phyloP scores from a whole-genome alignment of 2,797 vertebrate genomes.

The Emys orbicularis region DNA sequence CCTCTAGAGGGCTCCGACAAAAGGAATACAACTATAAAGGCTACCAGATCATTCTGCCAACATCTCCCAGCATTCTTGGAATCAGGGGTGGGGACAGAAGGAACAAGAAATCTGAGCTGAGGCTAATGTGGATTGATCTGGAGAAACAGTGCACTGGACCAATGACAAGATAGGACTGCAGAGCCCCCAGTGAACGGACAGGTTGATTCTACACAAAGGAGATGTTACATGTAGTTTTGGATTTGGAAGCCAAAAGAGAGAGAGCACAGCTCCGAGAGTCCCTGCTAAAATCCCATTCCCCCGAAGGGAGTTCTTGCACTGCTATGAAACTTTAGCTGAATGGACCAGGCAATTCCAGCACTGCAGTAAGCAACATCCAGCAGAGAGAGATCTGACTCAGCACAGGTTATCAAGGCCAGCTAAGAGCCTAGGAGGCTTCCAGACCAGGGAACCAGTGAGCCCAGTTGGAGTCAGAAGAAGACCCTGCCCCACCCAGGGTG shows the following conservation, averaged over 20 bases:
- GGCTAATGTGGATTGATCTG: not conserved
- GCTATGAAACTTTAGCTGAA: no score
- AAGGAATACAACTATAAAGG: not conserved
- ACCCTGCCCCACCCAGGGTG: no score
- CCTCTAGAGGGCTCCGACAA: not conserved
- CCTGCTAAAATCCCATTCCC: not conserved
- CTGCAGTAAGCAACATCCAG: no score
- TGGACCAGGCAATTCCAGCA: no score
- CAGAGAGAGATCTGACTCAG: no score
- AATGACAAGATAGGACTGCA: not conserved
- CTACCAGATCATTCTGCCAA: not conserved
- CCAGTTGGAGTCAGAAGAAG: no score
- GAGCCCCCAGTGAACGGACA: not conserved
- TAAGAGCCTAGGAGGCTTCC: no score
- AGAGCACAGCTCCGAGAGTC: not conserved
- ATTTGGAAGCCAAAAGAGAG: not conserved
- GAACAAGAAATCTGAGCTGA: not conserved
- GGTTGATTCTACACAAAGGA: not conserved
- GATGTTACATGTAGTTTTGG: not conserved
- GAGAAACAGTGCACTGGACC: not conserved
- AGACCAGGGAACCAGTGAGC: no score
- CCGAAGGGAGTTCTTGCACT: no score
- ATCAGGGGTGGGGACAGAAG: not conserved
- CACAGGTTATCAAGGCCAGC: no score
- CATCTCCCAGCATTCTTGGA: not conserved